These are phyloP conservation scores for Tenebrosternarchus preto DNA, from an alignment of 2,113 vertebrate genomes.

Conservation along the genomic window DNA sequence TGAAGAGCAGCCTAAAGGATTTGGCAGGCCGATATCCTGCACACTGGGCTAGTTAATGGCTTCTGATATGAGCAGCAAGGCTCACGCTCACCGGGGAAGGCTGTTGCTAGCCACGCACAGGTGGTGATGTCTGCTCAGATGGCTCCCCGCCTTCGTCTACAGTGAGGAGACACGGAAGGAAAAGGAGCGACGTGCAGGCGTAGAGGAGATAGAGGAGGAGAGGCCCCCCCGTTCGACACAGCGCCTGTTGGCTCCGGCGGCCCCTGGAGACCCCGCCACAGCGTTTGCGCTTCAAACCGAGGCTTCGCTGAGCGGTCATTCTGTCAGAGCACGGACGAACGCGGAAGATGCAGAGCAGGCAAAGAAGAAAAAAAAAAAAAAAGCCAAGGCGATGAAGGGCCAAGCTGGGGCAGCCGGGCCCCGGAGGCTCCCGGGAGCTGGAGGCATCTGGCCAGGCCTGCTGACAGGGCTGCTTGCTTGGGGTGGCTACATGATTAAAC, in stretches of 20 bases:
- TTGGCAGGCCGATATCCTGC: background rate
- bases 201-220: no score
- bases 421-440: slow-evolving; percentile 35
- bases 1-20: background rate
- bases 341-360: slow-evolving; percentile 24
- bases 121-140: background rate
- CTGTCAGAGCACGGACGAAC: slow-evolving; percentile 19
- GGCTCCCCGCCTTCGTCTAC: background rate
- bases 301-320: background rate
- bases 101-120: slow-evolving; percentile 3
- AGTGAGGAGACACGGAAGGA: background rate
- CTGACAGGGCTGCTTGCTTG: slow-evolving; percentile 46
- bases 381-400: no score
- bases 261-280: no score
- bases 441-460: slow-evolving; percentile 30
- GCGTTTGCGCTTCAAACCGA: no score
- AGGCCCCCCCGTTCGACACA: no score
- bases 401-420: background rate
- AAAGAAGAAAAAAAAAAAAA: slow-evolving; percentile 26
- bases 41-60: background rate
- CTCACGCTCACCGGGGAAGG: background rate
- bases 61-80: background rate
- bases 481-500: slow-evolving; percentile 56
- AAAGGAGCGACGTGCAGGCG: no score
- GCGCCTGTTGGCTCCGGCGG: no score